Evolutionary conservation across 2,797 vertebrate genomes (phyloP).

Genomic region (Champsocephalus esox): DNA sequence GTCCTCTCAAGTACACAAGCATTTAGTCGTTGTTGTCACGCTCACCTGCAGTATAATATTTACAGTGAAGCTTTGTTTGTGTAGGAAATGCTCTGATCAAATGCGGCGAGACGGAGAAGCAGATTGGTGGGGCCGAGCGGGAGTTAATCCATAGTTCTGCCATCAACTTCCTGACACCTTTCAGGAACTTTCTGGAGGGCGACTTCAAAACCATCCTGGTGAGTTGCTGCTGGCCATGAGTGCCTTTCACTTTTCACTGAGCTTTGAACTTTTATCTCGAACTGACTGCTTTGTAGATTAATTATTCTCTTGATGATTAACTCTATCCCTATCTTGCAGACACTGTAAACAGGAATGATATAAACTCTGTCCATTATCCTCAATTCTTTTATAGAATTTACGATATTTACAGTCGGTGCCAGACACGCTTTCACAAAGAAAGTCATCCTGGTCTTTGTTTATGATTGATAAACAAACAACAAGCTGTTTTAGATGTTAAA

Average conservation of each 20-base stretch:
- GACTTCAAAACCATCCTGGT: constrained; percentile 99
- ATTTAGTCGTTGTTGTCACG: background rate
- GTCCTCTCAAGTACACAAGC: background rate
- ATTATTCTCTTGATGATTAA: background rate
- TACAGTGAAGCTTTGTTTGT: constrained; percentile 31
- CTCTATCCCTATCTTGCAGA: background rate
- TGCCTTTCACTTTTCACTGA: constrained; percentile 2
- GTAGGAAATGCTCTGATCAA: constrained; percentile 97
- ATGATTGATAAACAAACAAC: no score
- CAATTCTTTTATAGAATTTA: background rate
- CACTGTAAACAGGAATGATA: background rate
- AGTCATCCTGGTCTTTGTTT: no score
- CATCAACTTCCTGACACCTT: constrained; percentile 97
- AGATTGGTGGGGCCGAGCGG: constrained; percentile 94
- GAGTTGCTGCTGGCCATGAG: constrained; percentile 68
- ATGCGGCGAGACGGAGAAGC: constrained; percentile 96
- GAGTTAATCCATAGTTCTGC: constrained; percentile 96
- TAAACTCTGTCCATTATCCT: background rate
- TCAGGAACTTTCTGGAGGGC: constrained; percentile 97
- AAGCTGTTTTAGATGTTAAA: no score
- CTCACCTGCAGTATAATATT: background rate
- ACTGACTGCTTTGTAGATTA: background rate
- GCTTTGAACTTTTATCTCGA: constrained; percentile 14
- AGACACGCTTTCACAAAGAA: no score
- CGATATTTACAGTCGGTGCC: background rate